Evolutionary conservation across 2,797 vertebrate genomes (phyloP), one percentile per base, ranked within the genome.

Genomic region (Pangasius macronema): DNA sequence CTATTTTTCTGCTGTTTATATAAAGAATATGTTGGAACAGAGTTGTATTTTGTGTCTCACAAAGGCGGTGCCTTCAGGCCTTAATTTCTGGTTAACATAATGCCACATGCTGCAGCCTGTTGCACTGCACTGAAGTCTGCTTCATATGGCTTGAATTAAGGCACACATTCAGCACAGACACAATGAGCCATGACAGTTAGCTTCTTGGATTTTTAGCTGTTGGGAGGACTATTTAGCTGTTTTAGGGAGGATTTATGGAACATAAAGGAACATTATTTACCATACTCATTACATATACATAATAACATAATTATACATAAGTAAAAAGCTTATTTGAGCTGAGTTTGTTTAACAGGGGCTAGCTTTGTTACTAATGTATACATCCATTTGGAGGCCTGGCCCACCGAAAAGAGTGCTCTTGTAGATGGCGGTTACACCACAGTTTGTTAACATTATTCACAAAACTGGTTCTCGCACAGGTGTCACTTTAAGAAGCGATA

Each of bases 61-160:
- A 57, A 46, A 27, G 24, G 30, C 55, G 0, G 8, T 79, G 76
- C 53, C 46, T 79, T 36, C 18, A 57, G 76, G 20, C 53, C 18
- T 79, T 79, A 22, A 51, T 75, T 36, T 36, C 36, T 55, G 20
- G 6, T 30, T 53, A 36, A 59, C 6, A 42, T n/a, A 46, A 27
- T 72, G 14, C 18, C 75, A 20, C 65, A 67, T 72, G 83, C 68
- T 61, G 51, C 24, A 82, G 72, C 68, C 36, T 39, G 53, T 46
- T 63, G 27, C 16, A 33, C 42, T 83, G 57, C 22, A 39, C 33
- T 51, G 51, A 70, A n/a, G 22, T 27, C 39, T 49, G 39, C 36
- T 46, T 79, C 82, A 75, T 89, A 84, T 91, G 89, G 75, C 22
- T 83, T 63, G 57, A 30, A 75, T 90, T 89, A 33, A 33, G 30